Base-by-base conservation (phyloP, 2,113 vertebrate genomes). In the Jaculus jaculus region DNA sequence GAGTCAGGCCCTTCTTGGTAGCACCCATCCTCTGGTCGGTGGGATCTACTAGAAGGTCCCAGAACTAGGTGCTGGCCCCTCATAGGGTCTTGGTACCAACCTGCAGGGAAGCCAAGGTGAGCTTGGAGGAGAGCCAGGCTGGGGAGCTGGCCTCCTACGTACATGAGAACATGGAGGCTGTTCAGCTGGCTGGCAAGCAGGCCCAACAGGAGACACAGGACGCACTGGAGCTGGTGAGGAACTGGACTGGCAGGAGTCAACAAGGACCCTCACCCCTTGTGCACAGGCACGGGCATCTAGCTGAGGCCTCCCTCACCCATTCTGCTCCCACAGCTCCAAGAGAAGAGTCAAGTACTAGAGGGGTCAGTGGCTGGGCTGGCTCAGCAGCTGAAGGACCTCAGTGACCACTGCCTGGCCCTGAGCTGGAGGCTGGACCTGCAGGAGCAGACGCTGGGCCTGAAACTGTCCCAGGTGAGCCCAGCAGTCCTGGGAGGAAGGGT, bases 391-490 rank as follows among this genome's bases (percentile, higher is more conserved):
- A 91, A 92, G 74, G 95, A 94, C 54, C 71, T 97, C 69, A 78
- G 79, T 20, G 94, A 91, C 24, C 96, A 90, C 37, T 94, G 95
- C 16, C 54, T 92, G 58, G 94, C 96, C 71, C 71, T 97, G 84
- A 96, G 65, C 78, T 97, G 96, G 92, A 95, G 79, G 34, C 69
- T 96, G 58, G 91, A 96, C 15, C 87, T 97, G 42, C 97, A 96
- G 51, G 93, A 94, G 24, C 96, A 93, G 87, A 95, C 66, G 0
- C 79, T 96, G 71, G 68, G 58, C 30, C 85, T 95, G 65, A 79
- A 24, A 74, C 89, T 97, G 58, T 71, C 54, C 0, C 82, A 96
- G 95, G 97, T 87, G 32, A 79, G 77, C 3, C 2, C 0, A 1
- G 26, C 16, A 18, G 12, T 7, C 68, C 3, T 10, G 6, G 58